Percentiles rank a stretch among this genome's conserved stretches.
Evolutionary conservation across 2,113 vertebrate species (phyloP).

Genomic region (Chaetops frenatus): DNA sequence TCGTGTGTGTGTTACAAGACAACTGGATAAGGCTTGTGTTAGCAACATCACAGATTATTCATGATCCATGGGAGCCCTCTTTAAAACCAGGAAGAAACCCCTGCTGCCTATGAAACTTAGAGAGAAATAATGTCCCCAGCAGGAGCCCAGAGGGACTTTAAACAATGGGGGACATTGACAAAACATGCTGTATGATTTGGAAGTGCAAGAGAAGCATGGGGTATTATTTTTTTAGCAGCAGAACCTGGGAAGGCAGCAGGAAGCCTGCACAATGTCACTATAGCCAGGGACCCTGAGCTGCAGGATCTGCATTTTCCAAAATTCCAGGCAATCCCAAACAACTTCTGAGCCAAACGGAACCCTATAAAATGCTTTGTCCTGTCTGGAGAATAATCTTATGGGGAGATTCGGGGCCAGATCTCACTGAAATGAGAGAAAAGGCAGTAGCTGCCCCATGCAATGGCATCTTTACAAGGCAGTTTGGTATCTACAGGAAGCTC

Average conservation of each 20-base stretch:
- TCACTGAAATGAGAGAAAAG: background rate
- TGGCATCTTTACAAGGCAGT: background rate
- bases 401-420: background rate
- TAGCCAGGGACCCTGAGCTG: background rate
- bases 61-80: background rate
- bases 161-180: conserved; percentile 36
- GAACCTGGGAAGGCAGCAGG: conserved; percentile 14
- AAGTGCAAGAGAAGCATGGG: background rate
- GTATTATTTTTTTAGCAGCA: background rate
- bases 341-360: background rate
- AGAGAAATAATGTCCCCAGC: conserved; percentile 37
- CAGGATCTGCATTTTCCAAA: background rate
- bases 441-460: background rate
- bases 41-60: background rate
- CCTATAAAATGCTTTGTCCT: background rate
- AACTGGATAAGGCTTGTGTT: background rate
- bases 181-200: background rate
- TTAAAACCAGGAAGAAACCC: conserved; percentile 36
- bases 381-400: background rate
- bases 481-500: background rate
- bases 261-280: background rate
- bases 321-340: background rate
- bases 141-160: conserved; percentile 1
- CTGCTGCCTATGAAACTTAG: background rate
- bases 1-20: background rate